phyloP scores from a whole-genome alignment of 2,888 invertebrate genomes.

The Sarcophaga rosellei region DNA sequence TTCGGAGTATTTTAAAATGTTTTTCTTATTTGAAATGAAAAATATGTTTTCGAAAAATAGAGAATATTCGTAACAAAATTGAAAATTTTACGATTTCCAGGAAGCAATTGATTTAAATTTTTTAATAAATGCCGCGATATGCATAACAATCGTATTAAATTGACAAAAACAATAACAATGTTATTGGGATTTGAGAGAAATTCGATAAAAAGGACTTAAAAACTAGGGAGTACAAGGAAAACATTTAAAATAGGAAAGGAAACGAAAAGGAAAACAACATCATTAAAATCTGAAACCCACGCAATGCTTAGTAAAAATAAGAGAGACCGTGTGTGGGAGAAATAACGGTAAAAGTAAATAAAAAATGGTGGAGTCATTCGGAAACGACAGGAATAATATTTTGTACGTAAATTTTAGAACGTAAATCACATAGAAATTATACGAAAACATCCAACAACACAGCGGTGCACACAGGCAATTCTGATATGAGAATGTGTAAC shows the following conservation, averaged over 20 bases:
- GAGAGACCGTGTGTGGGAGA: background rate
- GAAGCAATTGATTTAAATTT: no score
- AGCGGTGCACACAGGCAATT: conserved; percentile 42
- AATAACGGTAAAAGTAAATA: background rate
- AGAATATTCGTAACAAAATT: no score
- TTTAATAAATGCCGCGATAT: no score
- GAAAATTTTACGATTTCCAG: no score
- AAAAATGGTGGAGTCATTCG: conserved; percentile 19
- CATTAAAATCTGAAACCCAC: conserved; percentile 54
- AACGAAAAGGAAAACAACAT: conserved; percentile 50
- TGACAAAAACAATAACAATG: background rate
- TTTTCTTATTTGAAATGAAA: no score
- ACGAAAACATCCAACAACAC: conserved; percentile 50
- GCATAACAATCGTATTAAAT: no score
- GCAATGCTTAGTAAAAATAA: conserved; percentile 30
- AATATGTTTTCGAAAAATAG: no score
- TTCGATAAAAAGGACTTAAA: background rate
- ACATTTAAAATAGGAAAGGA: conserved; percentile 13
- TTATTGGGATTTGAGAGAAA: background rate
- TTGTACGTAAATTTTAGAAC: conserved; percentile 54
- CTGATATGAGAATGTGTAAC: conserved; percentile 20
- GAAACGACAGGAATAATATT: conserved; percentile 23
- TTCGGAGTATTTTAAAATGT: no score
- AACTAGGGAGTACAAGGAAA: background rate
- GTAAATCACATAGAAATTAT: conserved; percentile 55